Evolutionary conservation across 2,888 invertebrate species (phyloP).

Genomic region (Prenolepis imparis): DNA sequence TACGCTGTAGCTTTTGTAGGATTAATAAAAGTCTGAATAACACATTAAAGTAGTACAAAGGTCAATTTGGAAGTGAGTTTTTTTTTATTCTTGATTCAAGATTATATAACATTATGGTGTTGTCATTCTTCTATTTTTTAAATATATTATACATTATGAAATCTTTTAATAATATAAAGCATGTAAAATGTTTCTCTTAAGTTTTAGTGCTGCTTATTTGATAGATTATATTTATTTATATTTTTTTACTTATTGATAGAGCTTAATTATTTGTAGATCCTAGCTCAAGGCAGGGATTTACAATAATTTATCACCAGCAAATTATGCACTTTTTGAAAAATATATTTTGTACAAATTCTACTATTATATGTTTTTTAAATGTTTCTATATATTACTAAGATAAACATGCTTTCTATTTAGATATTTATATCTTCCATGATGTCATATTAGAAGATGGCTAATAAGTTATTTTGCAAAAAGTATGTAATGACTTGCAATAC

Average conservation of each 20-base stretch:
- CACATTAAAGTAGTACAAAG: background rate
- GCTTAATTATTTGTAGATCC: conserved; percentile 20
- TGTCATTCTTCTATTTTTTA: conserved; percentile 2
- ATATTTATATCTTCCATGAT: conserved; percentile 23
- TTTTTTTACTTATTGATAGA: background rate
- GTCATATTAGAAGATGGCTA: conserved; percentile 32
- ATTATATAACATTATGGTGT: background rate
- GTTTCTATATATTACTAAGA: conserved; percentile 15
- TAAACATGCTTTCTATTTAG: conserved; percentile 26
- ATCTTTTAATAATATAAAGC: conserved; percentile 1
- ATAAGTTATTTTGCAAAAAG: conserved; percentile 35
- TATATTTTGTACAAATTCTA: conserved; percentile 27
- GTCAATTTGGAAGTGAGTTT: background rate
- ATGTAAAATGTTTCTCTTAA: background rate
- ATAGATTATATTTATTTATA: conserved; percentile 10
- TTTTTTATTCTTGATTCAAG: background rate
- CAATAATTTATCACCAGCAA: conserved; percentile 51
- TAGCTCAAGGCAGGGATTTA: conserved; percentile 9
- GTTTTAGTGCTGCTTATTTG: background rate
- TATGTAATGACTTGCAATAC: conserved; percentile 42
- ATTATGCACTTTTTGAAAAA: conserved; percentile 9
- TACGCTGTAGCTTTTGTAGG: conserved; percentile 74
- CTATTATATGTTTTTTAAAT: conserved; percentile 11
- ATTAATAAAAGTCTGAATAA: background rate
- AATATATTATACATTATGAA: background rate